Evolutionary conservation across 2,113 vertebrate genomes (phyloP).

Genomic region (Lutjanus erythropterus): DNA sequence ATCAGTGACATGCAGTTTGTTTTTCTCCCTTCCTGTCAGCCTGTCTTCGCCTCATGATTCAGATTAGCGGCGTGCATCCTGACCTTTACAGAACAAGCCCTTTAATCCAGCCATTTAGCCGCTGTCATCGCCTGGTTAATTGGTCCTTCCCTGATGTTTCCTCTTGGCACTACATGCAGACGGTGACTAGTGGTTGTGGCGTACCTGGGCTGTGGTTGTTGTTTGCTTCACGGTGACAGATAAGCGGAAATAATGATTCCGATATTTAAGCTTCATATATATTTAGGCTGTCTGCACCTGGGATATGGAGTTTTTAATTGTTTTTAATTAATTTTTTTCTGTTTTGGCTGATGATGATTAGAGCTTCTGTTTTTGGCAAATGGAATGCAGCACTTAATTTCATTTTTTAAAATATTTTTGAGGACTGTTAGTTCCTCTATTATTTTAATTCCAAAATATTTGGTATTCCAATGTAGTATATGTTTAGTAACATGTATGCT

Average conservation of each 20-base stretch:
- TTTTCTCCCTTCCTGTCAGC: slow-evolving; percentile 78
- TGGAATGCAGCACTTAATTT: background rate
- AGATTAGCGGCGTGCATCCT: slow-evolving; percentile 79
- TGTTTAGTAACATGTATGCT: background rate
- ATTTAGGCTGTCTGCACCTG: slow-evolving; percentile 24
- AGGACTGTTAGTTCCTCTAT: background rate
- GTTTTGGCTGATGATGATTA: background rate
- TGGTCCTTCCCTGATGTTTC: slow-evolving; percentile 76
- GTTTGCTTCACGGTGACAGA: slow-evolving; percentile 67
- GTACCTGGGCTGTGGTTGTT: slow-evolving; percentile 53
- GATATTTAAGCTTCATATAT: slow-evolving; percentile 27
- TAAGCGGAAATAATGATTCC: slow-evolving; percentile 56
- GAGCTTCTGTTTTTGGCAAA: background rate
- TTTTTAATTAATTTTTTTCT: background rate
- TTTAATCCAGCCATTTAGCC: slow-evolving; percentile 81
- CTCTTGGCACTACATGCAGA: slow-evolving; percentile 68
- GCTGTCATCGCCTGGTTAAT: slow-evolving; percentile 81
- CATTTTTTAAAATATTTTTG: background rate
- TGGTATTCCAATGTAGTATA: background rate
- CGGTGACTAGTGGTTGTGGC: slow-evolving; percentile 63
- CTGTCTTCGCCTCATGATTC: slow-evolving; percentile 81
- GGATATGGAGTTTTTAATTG: slow-evolving; percentile 10
- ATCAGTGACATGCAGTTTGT: slow-evolving; percentile 69
- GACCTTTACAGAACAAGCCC: slow-evolving; percentile 78
- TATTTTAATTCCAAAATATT: background rate